These are phyloP conservation scores for Nanorana parkeri DNA, from an alignment of 2,113 vertebrate genomes.

Conservation along the genomic window DNA sequence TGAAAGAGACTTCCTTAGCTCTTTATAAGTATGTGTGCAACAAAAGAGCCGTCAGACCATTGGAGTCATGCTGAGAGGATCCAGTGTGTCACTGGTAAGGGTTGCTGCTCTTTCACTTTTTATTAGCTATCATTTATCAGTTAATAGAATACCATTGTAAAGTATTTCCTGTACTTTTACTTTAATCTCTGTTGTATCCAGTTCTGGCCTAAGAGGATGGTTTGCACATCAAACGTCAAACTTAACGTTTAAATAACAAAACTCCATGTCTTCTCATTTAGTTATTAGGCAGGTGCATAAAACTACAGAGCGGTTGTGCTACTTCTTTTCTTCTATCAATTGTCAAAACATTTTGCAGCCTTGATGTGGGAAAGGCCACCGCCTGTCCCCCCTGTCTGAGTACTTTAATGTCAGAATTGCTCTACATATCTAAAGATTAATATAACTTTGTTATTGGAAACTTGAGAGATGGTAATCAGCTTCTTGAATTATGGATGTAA, in stretches of 20 bases:
- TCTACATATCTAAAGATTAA: background rate
- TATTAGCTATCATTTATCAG: slow-evolving; percentile 8
- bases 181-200: slow-evolving; percentile 63
- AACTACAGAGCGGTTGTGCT: slow-evolving; percentile 2
- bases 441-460: background rate
- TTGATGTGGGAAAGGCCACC: slow-evolving; percentile 59
- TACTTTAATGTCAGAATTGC: slow-evolving; percentile 57
- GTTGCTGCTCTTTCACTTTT: slow-evolving; percentile 58
- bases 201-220: slow-evolving; percentile 52
- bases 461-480: background rate
- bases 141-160: slow-evolving; percentile 49
- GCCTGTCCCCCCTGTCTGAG: slow-evolving; percentile 61
- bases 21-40: slow-evolving; percentile 59
- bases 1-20: slow-evolving; percentile 53
- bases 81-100: slow-evolving; percentile 56
- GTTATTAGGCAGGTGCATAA: slow-evolving; percentile 25
- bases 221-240: slow-evolving; percentile 58
- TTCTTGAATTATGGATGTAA: background rate
- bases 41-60: slow-evolving; percentile 59
- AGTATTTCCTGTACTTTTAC: slow-evolving; percentile 60
- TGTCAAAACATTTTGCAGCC: slow-evolving; percentile 65
- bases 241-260: slow-evolving; percentile 40
- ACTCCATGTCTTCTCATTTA: background rate
- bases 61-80: slow-evolving; percentile 52
- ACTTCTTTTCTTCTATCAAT: slow-evolving; percentile 56